Percentiles rank a stretch among this genome's conserved stretches.
Conservation (phyloP, 2,113 vertebrate species). For the Heloderma charlesbogerti region DNA sequence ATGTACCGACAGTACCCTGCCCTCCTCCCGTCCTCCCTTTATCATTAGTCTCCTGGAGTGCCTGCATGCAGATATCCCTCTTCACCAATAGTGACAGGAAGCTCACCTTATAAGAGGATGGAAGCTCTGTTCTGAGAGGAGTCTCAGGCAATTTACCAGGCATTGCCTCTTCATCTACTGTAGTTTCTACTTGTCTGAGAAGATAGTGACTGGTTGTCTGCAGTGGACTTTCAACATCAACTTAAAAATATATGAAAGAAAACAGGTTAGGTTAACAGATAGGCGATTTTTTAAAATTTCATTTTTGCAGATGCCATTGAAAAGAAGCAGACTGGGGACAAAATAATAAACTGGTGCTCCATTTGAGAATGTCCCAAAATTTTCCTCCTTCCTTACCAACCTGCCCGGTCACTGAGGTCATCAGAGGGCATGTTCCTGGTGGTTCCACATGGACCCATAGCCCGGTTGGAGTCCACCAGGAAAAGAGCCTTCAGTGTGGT, state of each 20-base stretch:
- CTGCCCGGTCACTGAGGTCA: too few relatives aligned
- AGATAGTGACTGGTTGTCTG: conserved; percentile 94
- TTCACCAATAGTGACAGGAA: neutral
- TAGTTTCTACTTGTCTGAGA: conserved; percentile 86
- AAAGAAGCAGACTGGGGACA: neutral
- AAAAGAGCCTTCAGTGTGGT: too few relatives aligned
- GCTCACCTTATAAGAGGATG: conserved; percentile 91
- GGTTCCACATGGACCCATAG: too few relatives aligned
- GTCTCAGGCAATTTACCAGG: conserved; percentile 95
- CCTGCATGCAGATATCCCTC: neutral
- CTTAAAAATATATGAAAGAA: conserved; percentile 40
- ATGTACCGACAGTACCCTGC: neutral
- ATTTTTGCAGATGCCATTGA: neutral
- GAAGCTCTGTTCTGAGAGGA: conserved; percentile 83
- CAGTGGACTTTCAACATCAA: conserved; percentile 80
- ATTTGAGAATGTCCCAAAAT: neutral
- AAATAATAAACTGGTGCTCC: neutral
- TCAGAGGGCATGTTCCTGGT: too few relatives aligned
- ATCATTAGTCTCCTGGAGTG: neutral
- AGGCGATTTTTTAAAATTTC: neutral
- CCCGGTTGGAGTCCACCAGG: too few relatives aligned
- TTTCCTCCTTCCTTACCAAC: too few relatives aligned
- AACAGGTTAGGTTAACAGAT: neutral
- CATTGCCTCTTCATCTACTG: conserved; percentile 87
- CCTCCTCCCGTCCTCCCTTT: too few relatives aligned